Conservation (phyloP, 2,113 vertebrate genomes). For the Oxygymnocypris stewartii region DNA sequence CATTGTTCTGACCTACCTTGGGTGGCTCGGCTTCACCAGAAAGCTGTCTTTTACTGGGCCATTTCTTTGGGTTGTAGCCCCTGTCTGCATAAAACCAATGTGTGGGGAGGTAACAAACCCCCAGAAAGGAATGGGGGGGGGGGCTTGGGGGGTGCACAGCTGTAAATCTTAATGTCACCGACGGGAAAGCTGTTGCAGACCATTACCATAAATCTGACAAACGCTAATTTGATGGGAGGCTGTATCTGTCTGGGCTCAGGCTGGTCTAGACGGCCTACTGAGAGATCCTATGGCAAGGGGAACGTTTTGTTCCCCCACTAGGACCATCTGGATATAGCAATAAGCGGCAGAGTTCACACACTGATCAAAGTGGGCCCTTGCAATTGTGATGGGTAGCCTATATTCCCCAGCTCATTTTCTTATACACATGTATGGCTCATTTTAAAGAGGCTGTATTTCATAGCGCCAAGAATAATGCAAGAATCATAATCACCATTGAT, state of each 20-base stretch:
- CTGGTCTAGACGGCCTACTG: slow-evolving; percentile 99
- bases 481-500: background rate
- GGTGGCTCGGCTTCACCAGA: slow-evolving; percentile 69
- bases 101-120: slow-evolving; percentile 53
- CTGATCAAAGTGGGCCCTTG: slow-evolving; percentile 83
- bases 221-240: slow-evolving; percentile 99
- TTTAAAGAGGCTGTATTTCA: background rate
- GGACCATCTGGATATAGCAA: slow-evolving; percentile 98
- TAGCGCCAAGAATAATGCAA: background rate
- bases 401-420: slow-evolving; percentile 38
- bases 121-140: slow-evolving; percentile 23
- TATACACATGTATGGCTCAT: slow-evolving; percentile 34
- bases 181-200: slow-evolving; percentile 97
- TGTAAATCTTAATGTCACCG: slow-evolving; percentile 99
- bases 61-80: slow-evolving; percentile 57
- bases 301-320: slow-evolving; percentile 88
- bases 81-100: slow-evolving; percentile 45
- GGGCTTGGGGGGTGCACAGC: slow-evolving; percentile 64
- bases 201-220: slow-evolving; percentile 99
- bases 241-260: slow-evolving; percentile 99
- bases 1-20: slow-evolving; percentile 69
- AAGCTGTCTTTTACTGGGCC: slow-evolving; percentile 58
- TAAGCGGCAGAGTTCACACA: slow-evolving; percentile 91
- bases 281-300: slow-evolving; percentile 93
- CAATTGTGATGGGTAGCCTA: slow-evolving; percentile 76